Evolutionary conservation across 2,888 invertebrate species (phyloP).

Genomic region (Muscina levida): DNA sequence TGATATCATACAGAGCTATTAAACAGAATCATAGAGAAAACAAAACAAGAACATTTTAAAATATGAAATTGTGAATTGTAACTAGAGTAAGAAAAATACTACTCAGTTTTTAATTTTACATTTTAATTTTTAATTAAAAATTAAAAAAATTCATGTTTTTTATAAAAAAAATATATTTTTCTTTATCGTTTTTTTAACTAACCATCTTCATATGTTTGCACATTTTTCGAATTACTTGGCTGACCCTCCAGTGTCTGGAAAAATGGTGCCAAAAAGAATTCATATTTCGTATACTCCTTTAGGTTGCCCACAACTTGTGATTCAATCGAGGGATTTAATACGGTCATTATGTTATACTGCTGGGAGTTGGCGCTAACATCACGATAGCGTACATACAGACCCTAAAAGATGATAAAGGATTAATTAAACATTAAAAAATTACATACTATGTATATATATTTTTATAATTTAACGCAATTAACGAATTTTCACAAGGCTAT

Average conservation of each 20-base stretch:
- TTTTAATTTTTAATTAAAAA: no score
- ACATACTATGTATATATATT: no score
- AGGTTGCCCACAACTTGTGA: conserved; percentile 86
- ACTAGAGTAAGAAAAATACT: no score
- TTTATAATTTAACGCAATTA: conserved; percentile 52
- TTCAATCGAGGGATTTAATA: conserved; percentile 83
- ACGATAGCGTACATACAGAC: conserved; percentile 85
- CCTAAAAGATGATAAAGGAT: conserved; percentile 78
- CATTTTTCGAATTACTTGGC: conserved; percentile 93
- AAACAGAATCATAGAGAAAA: no score
- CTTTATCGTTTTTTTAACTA: conserved; percentile 73
- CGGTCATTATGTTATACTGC: conserved; percentile 85
- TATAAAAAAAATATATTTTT: no score
- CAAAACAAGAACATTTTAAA: no score
- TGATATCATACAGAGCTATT: no score
- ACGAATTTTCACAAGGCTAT: conserved; percentile 9
- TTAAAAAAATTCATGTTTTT: no score
- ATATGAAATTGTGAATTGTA: no score
- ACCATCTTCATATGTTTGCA: conserved; percentile 93
- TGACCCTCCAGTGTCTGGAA: conserved; percentile 93
- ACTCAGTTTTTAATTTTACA: no score
- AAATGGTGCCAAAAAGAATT: conserved; percentile 93
- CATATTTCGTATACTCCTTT: conserved; percentile 90
- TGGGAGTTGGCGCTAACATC: conserved; percentile 83
- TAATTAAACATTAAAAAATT: no score